Evolutionary conservation across 2,113 vertebrate genomes (phyloP), one percentile per base, ranked within the genome.

Genomic region (Etheostoma cragini): DNA sequence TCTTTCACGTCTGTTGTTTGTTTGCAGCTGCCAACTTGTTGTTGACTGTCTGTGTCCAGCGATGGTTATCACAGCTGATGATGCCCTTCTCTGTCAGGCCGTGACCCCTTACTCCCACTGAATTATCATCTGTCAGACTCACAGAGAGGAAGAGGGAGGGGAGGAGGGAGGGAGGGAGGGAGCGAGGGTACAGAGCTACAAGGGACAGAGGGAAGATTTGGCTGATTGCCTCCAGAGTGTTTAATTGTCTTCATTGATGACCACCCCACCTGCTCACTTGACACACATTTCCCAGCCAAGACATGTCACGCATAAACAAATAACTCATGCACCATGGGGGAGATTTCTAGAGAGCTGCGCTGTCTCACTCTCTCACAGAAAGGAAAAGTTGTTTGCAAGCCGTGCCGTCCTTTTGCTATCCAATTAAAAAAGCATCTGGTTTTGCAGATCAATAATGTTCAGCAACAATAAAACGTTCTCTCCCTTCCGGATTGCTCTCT

Each of bases 161-260:
- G 13, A 30, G 26, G 1, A 30, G 30, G 30, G 35, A 38, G 35
- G 47, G 75, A 5, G 74, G 47, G n/a, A 15, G 57, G 4, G 52
- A 45, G 75, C 75, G 21, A 54, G 74, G 79, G 67, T 35, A 78
- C 72, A 45, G 78, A 47, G 30, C 66, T 50, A 47, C 71, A 69
- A 56, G 45, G 82, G 83, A 85, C 81, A 88, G 87, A 89, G 83
- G 89, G 83, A 89, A 87, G 91, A 81, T 89, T 91, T 93, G 93
- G 92, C 89, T 76, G 72, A 88, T 89, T 88, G 90, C 94, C 92
- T 91, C 76, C 4, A 67, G 93, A 88, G 91, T 94, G 94, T 93
- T 95, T 94, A 94, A 94, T 94, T 93, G 93, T 95, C 90, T 91
- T 89, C 86, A 85, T 88, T 92, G 93, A 91, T 90, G 87, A 91